phyloP scores from a whole-genome alignment of 53 echinoderm and acorn worm genomes.

The Luidia sarsii region DNA sequence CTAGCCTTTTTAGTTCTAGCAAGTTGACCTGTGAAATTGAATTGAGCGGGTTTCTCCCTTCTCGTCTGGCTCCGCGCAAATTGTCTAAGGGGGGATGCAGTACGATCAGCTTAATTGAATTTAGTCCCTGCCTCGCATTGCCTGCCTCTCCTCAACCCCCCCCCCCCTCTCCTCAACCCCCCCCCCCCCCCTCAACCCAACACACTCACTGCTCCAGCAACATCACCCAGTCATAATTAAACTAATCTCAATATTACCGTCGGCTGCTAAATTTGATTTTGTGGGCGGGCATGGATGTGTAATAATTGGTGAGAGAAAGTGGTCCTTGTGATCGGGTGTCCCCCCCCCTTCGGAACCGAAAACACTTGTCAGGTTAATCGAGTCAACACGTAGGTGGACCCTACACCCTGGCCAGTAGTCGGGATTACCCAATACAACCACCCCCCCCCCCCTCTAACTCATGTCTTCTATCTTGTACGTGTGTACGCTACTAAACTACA shows the following conservation, averaged over 20 bases:
- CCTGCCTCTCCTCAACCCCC: neutral
- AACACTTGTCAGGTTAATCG: conserved; percentile 53
- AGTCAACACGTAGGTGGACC: conserved; percentile 58
- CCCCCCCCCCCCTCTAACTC: no score
- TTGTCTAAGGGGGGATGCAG: conserved; percentile 62
- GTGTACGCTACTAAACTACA: conserved; percentile 16
- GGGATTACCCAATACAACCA: no score
- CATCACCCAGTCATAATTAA: conserved; percentile 59
- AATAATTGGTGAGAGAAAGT: conserved; percentile 71
- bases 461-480: no score
- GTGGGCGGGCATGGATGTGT: conserved; percentile 64
- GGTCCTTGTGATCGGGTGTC: conserved; percentile 60
- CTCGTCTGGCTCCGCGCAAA: conserved; percentile 45
- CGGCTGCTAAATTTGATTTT: conserved; percentile 58
- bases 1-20: conserved; percentile 74
- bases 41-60: conserved; percentile 48
- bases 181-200: neutral
- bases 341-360: conserved; percentile 14
- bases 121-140: conserved; percentile 7
- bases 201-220: neutral
- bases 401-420: no score
- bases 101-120: conserved; percentile 60
- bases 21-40: conserved; percentile 68
- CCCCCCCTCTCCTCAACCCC: neutral
- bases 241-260: conserved; percentile 70